Percentiles rank a stretch among this genome's conserved stretches.
Conservation (phyloP, 2,797 vertebrate species). For the Morus bassanus region DNA sequence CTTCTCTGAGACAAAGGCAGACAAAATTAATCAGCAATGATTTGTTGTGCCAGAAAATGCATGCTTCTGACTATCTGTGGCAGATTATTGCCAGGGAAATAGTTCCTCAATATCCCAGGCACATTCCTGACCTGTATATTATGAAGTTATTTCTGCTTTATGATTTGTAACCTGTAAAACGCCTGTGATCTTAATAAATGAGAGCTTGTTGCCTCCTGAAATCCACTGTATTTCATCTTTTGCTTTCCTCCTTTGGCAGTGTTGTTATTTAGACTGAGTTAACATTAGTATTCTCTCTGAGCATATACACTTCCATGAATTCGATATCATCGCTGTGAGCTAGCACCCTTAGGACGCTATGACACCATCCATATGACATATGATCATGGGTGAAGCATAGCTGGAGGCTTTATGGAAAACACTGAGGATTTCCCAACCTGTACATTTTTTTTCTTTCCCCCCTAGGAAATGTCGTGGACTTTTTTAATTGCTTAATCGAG, state of each 20-base stretch:
- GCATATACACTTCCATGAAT: slow-evolving; percentile 60
- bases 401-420: slow-evolving; percentile 54
- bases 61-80: slow-evolving; percentile 53
- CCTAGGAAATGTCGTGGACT: background rate
- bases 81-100: slow-evolving; percentile 68
- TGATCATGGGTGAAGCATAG: slow-evolving; percentile 41
- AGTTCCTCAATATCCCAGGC: slow-evolving; percentile 65
- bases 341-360: slow-evolving; percentile 61
- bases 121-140: slow-evolving; percentile 71
- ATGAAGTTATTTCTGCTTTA: slow-evolving; percentile 66
- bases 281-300: slow-evolving; percentile 68
- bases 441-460: background rate
- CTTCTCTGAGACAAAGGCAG: slow-evolving; percentile 64
- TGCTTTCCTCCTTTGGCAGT: slow-evolving; percentile 61
- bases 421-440: slow-evolving; percentile 52
- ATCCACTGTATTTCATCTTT: slow-evolving; percentile 67
- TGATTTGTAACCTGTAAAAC: slow-evolving; percentile 70
- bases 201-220: slow-evolving; percentile 65
- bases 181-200: slow-evolving; percentile 69
- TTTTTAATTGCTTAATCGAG: background rate
- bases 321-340: slow-evolving; percentile 47
- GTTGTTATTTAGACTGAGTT: slow-evolving; percentile 68
- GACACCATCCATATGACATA: slow-evolving; percentile 68
- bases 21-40: slow-evolving; percentile 66
- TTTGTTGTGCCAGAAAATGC: slow-evolving; percentile 60